Evolutionary conservation across 1,140 invertebrate species (phyloP).

Genomic region (Drosophila pseudoananassae): DNA sequence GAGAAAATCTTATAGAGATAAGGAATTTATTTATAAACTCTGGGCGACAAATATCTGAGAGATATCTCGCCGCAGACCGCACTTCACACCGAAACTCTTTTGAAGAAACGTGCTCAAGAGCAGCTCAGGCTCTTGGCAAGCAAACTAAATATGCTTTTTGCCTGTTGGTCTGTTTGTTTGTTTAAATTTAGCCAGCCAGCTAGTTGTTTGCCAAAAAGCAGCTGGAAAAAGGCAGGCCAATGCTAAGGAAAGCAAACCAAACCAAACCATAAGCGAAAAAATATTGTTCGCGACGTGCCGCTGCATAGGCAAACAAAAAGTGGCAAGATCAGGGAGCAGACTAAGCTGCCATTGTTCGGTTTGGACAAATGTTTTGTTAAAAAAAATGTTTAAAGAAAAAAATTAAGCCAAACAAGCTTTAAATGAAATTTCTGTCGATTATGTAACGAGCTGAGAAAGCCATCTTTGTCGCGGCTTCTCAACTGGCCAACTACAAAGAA

Average conservation of each 20-base stretch:
- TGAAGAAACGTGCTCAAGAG: slow-evolving; percentile 40
- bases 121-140: slow-evolving; percentile 26
- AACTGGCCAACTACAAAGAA: slow-evolving; percentile 40
- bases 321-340: slow-evolving; percentile 45
- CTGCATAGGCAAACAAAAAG: slow-evolving; percentile 57
- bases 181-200: slow-evolving; percentile 39
- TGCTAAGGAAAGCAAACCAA: slow-evolving; percentile 13
- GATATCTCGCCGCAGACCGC: slow-evolving; percentile 5
- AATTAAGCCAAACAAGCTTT: slow-evolving; percentile 35
- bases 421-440: slow-evolving; percentile 56
- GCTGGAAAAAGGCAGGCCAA: slow-evolving; percentile 39
- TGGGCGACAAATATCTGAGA: not conserved
- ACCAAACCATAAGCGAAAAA: slow-evolving; percentile 38
- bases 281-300: slow-evolving; percentile 69
- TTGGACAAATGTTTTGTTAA: slow-evolving; percentile 65
- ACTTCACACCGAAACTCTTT: slow-evolving; percentile 1
- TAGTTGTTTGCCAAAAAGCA: slow-evolving; percentile 52
- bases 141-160: slow-evolving; percentile 30
- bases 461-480: slow-evolving; percentile 16
- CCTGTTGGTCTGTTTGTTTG: slow-evolving; percentile 39
- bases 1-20: not conserved
- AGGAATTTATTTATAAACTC: not conserved
- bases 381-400: slow-evolving; percentile 3
- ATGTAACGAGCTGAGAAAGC: slow-evolving; percentile 47
- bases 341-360: slow-evolving; percentile 47